Percentiles rank a stretch among this genome's conserved stretches.
Evolutionary conservation across 2,888 invertebrate species (phyloP).

Genomic region (Ypsolopha scabrella): DNA sequence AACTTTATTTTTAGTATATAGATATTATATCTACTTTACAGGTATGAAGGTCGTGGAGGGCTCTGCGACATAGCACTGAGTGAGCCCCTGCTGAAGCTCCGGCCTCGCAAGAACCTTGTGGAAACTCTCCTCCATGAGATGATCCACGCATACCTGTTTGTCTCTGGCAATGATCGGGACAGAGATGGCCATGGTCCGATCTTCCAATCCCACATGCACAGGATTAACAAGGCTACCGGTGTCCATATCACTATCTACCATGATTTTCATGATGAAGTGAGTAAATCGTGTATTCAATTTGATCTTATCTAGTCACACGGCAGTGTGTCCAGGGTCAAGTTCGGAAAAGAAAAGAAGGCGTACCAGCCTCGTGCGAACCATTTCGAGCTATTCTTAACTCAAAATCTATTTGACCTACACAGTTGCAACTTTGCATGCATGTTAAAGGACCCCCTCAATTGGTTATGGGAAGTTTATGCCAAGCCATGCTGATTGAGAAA

Average conservation of each 20-base stretch:
- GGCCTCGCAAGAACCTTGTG: slow-evolving; percentile 94
- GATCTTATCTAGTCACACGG: too few species aligned
- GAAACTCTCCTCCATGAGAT: slow-evolving; percentile 99
- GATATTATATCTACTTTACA: too few species aligned
- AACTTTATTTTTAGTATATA: too few species aligned
- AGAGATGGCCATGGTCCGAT: slow-evolving; percentile 96
- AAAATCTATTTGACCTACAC: too few species aligned
- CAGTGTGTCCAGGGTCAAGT: too few species aligned
- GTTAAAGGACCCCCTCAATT: too few species aligned
- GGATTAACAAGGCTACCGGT: slow-evolving; percentile 90
- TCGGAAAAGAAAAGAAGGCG: too few species aligned
- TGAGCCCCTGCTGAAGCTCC: slow-evolving; percentile 89
- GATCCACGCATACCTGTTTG: slow-evolving; percentile 98
- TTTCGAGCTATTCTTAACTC: too few species aligned
- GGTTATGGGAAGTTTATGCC: too few species aligned
- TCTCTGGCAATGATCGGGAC: slow-evolving; percentile 85
- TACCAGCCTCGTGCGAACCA: too few species aligned
- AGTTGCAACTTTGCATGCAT: too few species aligned
- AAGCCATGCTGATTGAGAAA: too few species aligned
- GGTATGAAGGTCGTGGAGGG: slow-evolving; percentile 80
- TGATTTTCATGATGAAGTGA: slow-evolving; percentile 94
- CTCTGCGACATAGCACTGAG: slow-evolving; percentile 89
- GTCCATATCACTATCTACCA: slow-evolving; percentile 95
- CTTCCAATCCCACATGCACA: slow-evolving; percentile 92
- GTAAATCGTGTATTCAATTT: not conserved